Conservation (phyloP, 2,797 vertebrate species). For the Acipenser oxyrinchus region DNA sequence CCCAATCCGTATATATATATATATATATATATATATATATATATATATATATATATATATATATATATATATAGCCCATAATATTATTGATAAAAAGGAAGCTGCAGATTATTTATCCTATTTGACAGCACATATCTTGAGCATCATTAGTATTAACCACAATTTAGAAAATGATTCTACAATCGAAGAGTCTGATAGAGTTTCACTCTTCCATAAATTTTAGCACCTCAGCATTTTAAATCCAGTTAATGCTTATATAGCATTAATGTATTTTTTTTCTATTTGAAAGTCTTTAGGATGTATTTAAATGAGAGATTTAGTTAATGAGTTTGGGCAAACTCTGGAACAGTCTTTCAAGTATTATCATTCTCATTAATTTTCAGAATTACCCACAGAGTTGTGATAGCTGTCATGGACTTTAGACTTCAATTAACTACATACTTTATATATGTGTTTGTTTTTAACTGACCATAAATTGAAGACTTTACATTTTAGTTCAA, state of each 20-base stretch:
- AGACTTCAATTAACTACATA: slow-evolving; percentile 88
- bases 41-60: no score
- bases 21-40: no score
- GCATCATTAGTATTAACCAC: slow-evolving; percentile 26
- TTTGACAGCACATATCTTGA: slow-evolving; percentile 24
- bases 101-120: slow-evolving; percentile 21
- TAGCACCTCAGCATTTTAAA: slow-evolving; percentile 64
- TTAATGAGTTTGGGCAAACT: slow-evolving; percentile 99
- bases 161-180: slow-evolving; percentile 25
- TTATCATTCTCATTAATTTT: slow-evolving; percentile 99
- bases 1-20: no score
- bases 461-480: slow-evolving; percentile 23
- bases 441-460: slow-evolving; percentile 32
- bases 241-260: slow-evolving; percentile 67
- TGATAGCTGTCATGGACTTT: slow-evolving; percentile 98
- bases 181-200: slow-evolving; percentile 33
- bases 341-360: slow-evolving; percentile 98
- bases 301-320: slow-evolving; percentile 91
- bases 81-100: background rate
- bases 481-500: slow-evolving; percentile 44
- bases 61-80: background rate
- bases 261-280: slow-evolving; percentile 73
- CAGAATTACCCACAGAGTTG: slow-evolving; percentile 92
- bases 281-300: slow-evolving; percentile 85
- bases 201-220: slow-evolving; percentile 67